Percentiles rank a stretch among this genome's conserved stretches.
These are phyloP conservation scores for Drosophila monieri DNA, from an alignment of 2,888 invertebrate genomes.

Conservation along the genomic window DNA sequence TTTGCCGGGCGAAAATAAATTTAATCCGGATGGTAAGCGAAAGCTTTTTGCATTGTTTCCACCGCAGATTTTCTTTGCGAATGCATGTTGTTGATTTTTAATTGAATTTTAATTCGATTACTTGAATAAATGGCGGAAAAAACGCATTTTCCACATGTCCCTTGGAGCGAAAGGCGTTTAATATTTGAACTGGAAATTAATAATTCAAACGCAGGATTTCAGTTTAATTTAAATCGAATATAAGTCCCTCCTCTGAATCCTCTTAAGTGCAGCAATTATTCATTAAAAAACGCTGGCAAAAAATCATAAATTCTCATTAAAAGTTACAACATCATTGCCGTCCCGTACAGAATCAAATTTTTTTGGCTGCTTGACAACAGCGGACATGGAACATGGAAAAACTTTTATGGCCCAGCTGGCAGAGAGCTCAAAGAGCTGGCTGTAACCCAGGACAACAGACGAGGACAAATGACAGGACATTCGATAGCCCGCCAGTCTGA, in stretches of 20 bases:
- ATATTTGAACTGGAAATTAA: constrained; percentile 1
- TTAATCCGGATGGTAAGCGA: constrained; percentile 11
- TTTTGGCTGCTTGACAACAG: constrained; percentile 36
- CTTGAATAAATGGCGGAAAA: not conserved
- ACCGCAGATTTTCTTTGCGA: not conserved
- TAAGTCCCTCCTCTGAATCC: not conserved
- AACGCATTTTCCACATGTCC: not conserved
- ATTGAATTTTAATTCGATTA: constrained; percentile 4
- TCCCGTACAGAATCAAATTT: constrained; percentile 11
- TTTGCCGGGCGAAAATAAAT: not conserved
- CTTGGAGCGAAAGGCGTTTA: not conserved
- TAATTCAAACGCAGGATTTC: not conserved
- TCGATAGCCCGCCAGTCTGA: constrained; percentile 27
- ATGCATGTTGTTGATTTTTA: not conserved
- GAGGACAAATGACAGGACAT: constrained; percentile 61
- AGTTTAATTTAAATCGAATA: not conserved
- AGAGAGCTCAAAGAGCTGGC: constrained; percentile 12
- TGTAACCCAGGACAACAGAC: constrained; percentile 46
- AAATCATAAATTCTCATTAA: constrained; percentile 74
- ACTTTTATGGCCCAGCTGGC: constrained; percentile 27
- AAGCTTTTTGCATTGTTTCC: not conserved
- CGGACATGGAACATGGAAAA: constrained; percentile 39
- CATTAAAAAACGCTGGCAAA: constrained; percentile 37
- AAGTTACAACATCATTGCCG: constrained; percentile 60
- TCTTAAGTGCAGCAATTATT: constrained; percentile 43